Conservation (phyloP, 2,888 invertebrate genomes). For the Himalopsyche anomala region DNA sequence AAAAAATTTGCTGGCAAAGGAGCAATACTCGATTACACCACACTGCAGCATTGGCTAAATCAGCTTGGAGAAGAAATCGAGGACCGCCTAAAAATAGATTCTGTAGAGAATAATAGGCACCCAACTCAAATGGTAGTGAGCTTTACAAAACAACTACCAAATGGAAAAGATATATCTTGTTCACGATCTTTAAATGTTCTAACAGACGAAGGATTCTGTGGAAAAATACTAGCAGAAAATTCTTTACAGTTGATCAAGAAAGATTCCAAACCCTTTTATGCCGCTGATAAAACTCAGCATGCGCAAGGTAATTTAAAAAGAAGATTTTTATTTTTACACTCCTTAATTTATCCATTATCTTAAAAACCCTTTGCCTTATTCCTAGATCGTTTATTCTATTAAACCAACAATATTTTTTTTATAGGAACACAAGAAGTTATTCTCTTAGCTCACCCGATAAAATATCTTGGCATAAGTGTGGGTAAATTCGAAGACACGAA, state of each 20-base stretch:
- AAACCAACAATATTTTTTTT: background rate
- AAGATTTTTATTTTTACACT: too few species aligned
- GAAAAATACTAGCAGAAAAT: constrained; percentile 80
- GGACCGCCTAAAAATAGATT: constrained; percentile 89
- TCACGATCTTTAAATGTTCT: constrained; percentile 79
- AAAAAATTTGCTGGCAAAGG: constrained; percentile 93
- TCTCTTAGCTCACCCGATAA: constrained; percentile 75
- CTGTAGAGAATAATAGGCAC: constrained; percentile 86
- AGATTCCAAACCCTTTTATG: constrained; percentile 72
- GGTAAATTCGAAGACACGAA: constrained; percentile 84
- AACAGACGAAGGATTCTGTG: constrained; percentile 77
- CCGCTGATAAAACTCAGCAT: constrained; percentile 69
- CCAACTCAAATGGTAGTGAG: constrained; percentile 88
- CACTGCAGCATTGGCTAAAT: constrained; percentile 86
- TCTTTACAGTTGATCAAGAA: constrained; percentile 83
- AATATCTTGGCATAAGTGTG: constrained; percentile 86
- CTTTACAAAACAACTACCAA: constrained; percentile 78
- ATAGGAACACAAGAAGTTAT: background rate
- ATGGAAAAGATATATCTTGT: constrained; percentile 77
- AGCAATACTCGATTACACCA: constrained; percentile 81
- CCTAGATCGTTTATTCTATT: background rate
- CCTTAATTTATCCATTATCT: too few species aligned
- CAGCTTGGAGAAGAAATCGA: constrained; percentile 89
- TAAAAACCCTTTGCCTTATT: background rate
- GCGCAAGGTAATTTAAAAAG: constrained; percentile 16